phyloP scores from a whole-genome alignment of 2,888 invertebrate genomes.

The Petrophora chlorosata region DNA sequence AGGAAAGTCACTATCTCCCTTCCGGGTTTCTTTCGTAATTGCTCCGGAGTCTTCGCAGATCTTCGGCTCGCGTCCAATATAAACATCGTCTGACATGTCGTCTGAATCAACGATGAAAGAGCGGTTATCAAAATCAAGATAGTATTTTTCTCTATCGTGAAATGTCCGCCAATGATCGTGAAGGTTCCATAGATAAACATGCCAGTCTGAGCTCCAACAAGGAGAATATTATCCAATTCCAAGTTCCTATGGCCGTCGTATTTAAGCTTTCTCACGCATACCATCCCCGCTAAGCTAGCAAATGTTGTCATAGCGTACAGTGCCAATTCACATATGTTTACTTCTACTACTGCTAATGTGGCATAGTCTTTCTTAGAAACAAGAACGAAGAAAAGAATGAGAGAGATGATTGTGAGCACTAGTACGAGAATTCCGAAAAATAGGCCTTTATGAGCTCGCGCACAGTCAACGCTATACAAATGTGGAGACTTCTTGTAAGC shows the following conservation, averaged over 20 bases:
- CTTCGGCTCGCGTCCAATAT: conserved; percentile 95
- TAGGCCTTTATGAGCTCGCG: conserved; percentile 95
- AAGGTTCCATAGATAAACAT: conserved; percentile 97
- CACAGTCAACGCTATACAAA: conserved; percentile 97
- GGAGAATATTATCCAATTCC: conserved; percentile 94
- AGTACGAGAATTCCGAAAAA: conserved; percentile 95
- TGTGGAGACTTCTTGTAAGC: conserved; percentile 92
- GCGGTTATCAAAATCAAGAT: conserved; percentile 93
- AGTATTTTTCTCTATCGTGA: conserved; percentile 91
- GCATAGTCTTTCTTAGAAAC: conserved; percentile 92
- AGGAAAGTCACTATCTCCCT: conserved; percentile 97
- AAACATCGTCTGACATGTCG: conserved; percentile 95
- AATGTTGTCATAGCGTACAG: conserved; percentile 93
- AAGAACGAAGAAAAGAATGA: conserved; percentile 95
- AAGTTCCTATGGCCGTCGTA: conserved; percentile 93
- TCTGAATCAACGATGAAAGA: conserved; percentile 93
- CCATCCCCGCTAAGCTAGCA: conserved; percentile 94
- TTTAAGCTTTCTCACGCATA: conserved; percentile 92
- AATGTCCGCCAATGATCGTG: conserved; percentile 96
- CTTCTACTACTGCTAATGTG: conserved; percentile 92
- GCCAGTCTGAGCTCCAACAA: conserved; percentile 97
- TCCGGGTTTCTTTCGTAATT: conserved; percentile 94
- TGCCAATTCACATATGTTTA: conserved; percentile 94
- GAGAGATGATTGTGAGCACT: conserved; percentile 94
- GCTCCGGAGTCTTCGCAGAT: conserved; percentile 91